phyloP scores from a whole-genome alignment of 1,140 invertebrate species.

The Panagrolaimus sp. region DNA sequence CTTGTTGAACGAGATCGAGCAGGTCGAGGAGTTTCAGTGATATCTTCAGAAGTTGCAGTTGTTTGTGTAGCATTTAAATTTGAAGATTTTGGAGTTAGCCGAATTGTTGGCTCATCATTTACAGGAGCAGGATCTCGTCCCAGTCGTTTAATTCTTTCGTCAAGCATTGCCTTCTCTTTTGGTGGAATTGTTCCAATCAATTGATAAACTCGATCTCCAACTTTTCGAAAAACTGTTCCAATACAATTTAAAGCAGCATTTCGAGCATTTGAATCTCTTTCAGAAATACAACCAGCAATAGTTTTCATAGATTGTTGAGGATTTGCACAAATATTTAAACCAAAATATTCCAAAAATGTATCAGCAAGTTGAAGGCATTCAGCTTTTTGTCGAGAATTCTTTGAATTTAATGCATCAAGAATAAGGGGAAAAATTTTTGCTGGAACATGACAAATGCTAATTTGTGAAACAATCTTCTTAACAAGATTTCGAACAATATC shows the following conservation, averaged over 20 bases:
- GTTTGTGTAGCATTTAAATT: background rate
- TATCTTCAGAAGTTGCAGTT: background rate
- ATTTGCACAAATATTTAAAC: conserved; percentile 71
- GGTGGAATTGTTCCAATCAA: conserved; percentile 85
- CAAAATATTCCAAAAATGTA: conserved; percentile 77
- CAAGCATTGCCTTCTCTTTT: conserved; percentile 84
- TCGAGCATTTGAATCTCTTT: conserved; percentile 88
- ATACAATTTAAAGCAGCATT: conserved; percentile 90
- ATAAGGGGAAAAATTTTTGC: conserved; percentile 82
- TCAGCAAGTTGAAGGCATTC: conserved; percentile 89
- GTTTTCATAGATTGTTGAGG: conserved; percentile 74
- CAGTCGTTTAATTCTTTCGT: conserved; percentile 85
- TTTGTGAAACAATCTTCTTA: conserved; percentile 75
- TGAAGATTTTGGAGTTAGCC: background rate
- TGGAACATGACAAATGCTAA: conserved; percentile 78
- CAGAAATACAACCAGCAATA: conserved; percentile 85
- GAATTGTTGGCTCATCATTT: conserved; percentile 3
- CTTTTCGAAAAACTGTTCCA: conserved; percentile 79
- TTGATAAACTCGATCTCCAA: conserved; percentile 84
- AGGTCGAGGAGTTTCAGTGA: background rate
- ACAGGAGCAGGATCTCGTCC: conserved; percentile 54
- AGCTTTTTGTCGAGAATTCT: conserved; percentile 87
- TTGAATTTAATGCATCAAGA: conserved; percentile 84
- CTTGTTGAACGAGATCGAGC: background rate
- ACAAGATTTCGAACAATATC: conserved; percentile 84